Base-by-base conservation (phyloP, 2,888 invertebrate genomes). In the Pogonocherus hispidulus region DNA sequence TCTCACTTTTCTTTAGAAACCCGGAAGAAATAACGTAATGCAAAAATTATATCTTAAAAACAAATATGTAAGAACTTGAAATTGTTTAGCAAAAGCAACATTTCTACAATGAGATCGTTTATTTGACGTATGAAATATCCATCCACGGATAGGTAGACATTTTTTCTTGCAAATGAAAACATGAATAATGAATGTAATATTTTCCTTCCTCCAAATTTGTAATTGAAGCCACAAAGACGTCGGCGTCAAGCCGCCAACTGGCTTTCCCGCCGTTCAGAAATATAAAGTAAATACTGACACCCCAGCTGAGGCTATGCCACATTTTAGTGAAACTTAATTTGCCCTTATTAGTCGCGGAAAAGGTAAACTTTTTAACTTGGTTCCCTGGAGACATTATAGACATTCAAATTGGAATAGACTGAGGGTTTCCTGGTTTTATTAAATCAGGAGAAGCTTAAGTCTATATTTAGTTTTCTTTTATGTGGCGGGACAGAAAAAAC, bases 291-390 rank as follows among this genome's bases (percentile, higher is more conserved):
- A 77, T 73, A 77, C 65, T 75, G 76, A 72, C 76, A 73, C 75
- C 77, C 72, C 70, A 55, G 67, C 74, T 63, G 63, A 67, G 69
- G 69, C 57, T 69, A 70, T 66, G 65, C 69, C 56, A 60, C 67
- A 77, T 81, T 81, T 81, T 79, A 79, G 76, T 75, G 70, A 81
- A 81, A 81, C 81, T 78, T 81, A 81, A 81, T 81, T 81, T 81
- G 78, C 77, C 78, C 80, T 71, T 83, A 83, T 83, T 83, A 83
- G 79, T 77, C 73, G 71, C 79, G 77, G 77, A 76, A 76, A 81
- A 81, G 79, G 81, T 80, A 82, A 81, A 81, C 80, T 80, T 83
- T 81, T 74, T 74, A 74, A 72, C 74, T 74, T 71, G 75, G 9
- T 44, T 62, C 80, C 73, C 79, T 32, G 9, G 81, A 75, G 80